These are phyloP conservation scores for Bombyx mandarina DNA, from an alignment of 1,140 invertebrate genomes.

Conservation along the genomic window DNA sequence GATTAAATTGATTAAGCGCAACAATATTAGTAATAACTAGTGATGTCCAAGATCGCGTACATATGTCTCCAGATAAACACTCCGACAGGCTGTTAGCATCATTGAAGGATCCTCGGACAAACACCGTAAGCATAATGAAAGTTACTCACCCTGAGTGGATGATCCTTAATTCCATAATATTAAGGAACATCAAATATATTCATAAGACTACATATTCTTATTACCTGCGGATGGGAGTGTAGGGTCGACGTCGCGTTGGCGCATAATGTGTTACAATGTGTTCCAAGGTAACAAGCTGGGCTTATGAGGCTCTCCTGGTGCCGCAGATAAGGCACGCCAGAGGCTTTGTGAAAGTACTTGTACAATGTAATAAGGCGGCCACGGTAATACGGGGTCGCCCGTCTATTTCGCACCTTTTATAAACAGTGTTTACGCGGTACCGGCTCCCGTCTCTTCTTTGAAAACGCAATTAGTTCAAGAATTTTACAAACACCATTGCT, in stretches of 20 bases:
- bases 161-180: conserved; percentile 30
- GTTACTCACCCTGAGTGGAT: neutral
- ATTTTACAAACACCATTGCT: too few species aligned
- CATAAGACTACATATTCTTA: conserved; percentile 50
- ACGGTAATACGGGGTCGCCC: conserved; percentile 24
- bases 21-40: too few species aligned
- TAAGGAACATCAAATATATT: conserved; percentile 36
- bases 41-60: too few species aligned
- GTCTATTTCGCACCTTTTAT: conserved; percentile 44
- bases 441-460: conserved; percentile 15
- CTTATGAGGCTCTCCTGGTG: conserved; percentile 50
- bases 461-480: conserved; percentile 31
- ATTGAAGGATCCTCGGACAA: too few species aligned
- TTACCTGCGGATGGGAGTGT: conserved; percentile 40
- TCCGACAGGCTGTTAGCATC: too few species aligned
- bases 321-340: conserved; percentile 58
- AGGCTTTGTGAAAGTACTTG: conserved; percentile 46
- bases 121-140: too few species aligned
- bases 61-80: too few species aligned
- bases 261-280: conserved; percentile 62
- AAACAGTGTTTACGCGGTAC: conserved; percentile 33
- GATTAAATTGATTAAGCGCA: too few species aligned
- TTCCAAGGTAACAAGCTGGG: conserved; percentile 56
- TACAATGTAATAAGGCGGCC: conserved; percentile 47
- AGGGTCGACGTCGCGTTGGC: conserved; percentile 35